Base-by-base conservation (phyloP, 2,113 vertebrate species). In the Rhinopomastus cyanomelas region DNA sequence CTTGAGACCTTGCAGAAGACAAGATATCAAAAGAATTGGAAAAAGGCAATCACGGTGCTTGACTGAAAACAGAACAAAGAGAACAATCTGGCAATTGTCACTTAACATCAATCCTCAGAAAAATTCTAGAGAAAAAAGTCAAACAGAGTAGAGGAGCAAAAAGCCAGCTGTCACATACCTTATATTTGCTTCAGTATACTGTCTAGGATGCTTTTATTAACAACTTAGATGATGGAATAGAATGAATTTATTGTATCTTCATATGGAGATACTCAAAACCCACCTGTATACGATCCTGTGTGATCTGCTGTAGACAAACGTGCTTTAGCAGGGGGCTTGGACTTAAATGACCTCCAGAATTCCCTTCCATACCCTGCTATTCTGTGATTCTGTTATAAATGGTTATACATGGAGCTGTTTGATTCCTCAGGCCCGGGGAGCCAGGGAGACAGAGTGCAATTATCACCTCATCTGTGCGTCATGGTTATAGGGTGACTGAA, bases 91-190 rank as follows among this genome's bases (percentile, higher is more conserved):
- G 68, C 61, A 89, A 60, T 64, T 78, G 81, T 78, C 80, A 84
- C 37, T 88, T 91, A 71, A 67, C 69, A 91, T 90, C 73, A 94
- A 90, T 85, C 79, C 55, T 73, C 34, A 34, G 37, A 82, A 89
- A 92, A 92, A 87, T 84, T 78, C 52, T 46, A 67, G 73, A 91
- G 65, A 76, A 84, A 74, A 73, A 90, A 93, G 83, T 83, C 61
- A 86, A 67, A 89, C 25, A 69, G 49, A 44, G 12, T 39, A 83
- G 65, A 91, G 65, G 8, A 94, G 61, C 16, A 88, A 77, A 88
- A 61, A 68, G 78, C 8, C 67, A 67, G 48, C 69, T 91, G 73
- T 90, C 69, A 65, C 44, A 36, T 75, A 39, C 53, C 29, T 83
- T 82, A 26, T 36, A 81, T 71, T 90, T 91, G 68, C 78, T 84